Percentiles rank a stretch among this genome's conserved stretches.
These are phyloP conservation scores for Pterostichus madidus DNA, from an alignment of 2,888 invertebrate species.

Conservation along the genomic window DNA sequence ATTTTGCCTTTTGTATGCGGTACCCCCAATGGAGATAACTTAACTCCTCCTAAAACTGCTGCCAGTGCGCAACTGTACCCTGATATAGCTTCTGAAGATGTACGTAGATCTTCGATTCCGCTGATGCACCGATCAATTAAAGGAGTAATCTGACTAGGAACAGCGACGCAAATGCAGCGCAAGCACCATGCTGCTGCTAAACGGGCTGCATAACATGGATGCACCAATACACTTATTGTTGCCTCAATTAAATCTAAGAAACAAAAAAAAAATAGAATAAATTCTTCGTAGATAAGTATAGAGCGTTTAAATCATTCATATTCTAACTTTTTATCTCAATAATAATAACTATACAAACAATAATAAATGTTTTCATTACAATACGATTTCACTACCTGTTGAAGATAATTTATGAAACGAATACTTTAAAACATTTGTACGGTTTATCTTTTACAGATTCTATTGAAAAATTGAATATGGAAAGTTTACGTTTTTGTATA, in stretches of 20 bases:
- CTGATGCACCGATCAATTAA: constrained; percentile 94
- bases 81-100: constrained; percentile 92
- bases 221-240: constrained; percentile 91
- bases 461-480: too few species aligned
- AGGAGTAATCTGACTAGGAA: constrained; percentile 96
- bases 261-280: constrained; percentile 67
- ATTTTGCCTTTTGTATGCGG: constrained; percentile 98
- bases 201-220: constrained; percentile 96
- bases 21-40: constrained; percentile 93
- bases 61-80: constrained; percentile 97
- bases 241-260: constrained; percentile 85
- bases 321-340: too few species aligned
- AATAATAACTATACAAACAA: too few species aligned
- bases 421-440: too few species aligned
- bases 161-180: constrained; percentile 93
- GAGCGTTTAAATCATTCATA: too few species aligned
- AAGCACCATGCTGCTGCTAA: constrained; percentile 97
- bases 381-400: too few species aligned
- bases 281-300: constrained; percentile 12
- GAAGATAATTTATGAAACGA: too few species aligned
- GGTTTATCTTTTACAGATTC: too few species aligned
- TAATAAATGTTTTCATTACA: too few species aligned
- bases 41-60: constrained; percentile 94
- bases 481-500: too few species aligned
- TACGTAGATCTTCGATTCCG: constrained; percentile 92